Evolutionary conservation across 2,113 vertebrate species (phyloP).

Genomic region (Oriolus oriolus): DNA sequence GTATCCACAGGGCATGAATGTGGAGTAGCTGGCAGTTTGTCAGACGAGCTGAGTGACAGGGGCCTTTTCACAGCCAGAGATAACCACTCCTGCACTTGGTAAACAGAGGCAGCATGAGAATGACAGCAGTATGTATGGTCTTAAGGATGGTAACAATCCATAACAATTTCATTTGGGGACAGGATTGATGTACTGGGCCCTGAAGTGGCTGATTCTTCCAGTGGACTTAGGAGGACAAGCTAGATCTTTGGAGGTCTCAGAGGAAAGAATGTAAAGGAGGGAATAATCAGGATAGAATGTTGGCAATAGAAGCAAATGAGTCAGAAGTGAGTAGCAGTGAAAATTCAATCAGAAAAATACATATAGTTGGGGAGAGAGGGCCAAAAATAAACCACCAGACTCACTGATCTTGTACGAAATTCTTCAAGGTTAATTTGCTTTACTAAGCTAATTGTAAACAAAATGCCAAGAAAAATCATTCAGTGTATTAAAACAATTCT

Average conservation of each 20-base stretch:
- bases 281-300: background rate
- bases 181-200: background rate
- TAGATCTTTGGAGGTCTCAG: background rate
- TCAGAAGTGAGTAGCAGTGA: background rate
- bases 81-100: background rate
- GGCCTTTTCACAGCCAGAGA: background rate
- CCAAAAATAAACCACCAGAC: background rate
- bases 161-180: background rate
- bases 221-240: background rate
- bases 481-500: background rate
- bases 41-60: background rate
- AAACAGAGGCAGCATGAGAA: background rate
- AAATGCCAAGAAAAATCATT: background rate
- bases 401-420: background rate
- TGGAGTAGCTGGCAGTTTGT: background rate
- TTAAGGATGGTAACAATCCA: background rate
- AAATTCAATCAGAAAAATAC: background rate
- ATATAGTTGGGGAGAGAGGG: background rate
- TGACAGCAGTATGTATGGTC: background rate
- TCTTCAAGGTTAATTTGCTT: background rate
- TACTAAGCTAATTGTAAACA: background rate
- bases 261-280: background rate
- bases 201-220: background rate
- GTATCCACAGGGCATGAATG: too few relatives aligned
- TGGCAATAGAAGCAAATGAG: background rate